Evolutionary conservation across 2,888 invertebrate genomes (phyloP).

Genomic region (Pristionchus mayeri): DNA sequence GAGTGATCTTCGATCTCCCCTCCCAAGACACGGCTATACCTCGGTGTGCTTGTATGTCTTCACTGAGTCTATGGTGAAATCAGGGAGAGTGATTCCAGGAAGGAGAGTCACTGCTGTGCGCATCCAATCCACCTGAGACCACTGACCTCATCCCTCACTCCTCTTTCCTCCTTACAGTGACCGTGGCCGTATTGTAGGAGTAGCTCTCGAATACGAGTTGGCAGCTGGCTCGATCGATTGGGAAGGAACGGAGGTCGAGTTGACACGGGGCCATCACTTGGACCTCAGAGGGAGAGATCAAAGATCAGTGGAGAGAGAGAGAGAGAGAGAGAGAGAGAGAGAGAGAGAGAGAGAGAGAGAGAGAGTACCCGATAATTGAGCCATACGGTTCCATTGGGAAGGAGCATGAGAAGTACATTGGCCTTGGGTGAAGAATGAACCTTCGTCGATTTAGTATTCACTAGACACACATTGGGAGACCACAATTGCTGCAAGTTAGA

Average conservation of each 20-base stretch:
- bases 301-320: no score
- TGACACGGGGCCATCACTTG: constrained; percentile 72
- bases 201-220: constrained; percentile 68
- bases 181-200: constrained; percentile 74
- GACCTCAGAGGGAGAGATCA: constrained; percentile 57
- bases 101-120: constrained; percentile 66
- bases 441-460: constrained; percentile 69
- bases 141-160: background rate
- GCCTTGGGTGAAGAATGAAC: constrained; percentile 72
- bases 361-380: constrained; percentile 69
- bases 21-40: constrained; percentile 52
- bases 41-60: constrained; percentile 66
- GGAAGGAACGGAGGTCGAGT: constrained; percentile 70
- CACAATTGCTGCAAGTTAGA: constrained; percentile 56
- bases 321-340: constrained; percentile 3
- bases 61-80: constrained; percentile 63
- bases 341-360: background rate
- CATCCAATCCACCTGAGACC: constrained; percentile 67
- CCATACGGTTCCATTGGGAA: constrained; percentile 74
- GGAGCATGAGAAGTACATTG: constrained; percentile 72
- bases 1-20: background rate
- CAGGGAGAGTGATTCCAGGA: constrained; percentile 65
- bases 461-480: constrained; percentile 74
- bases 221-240: constrained; percentile 66
- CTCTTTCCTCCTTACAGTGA: constrained; percentile 52